Evolutionary conservation across 1,140 invertebrate genomes (phyloP).

Genomic region (Drosophila oshimai): DNA sequence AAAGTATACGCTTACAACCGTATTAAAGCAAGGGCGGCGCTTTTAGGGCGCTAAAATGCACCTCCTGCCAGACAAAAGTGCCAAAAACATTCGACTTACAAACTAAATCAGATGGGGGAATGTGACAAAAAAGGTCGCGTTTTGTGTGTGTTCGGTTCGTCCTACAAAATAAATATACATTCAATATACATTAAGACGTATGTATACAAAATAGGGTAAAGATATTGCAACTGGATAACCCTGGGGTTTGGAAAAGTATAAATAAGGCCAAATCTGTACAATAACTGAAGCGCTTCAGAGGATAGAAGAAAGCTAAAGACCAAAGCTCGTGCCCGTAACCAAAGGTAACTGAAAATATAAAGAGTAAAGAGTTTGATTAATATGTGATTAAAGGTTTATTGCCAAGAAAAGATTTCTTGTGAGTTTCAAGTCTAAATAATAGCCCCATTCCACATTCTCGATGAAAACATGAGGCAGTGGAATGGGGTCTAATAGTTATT

Average conservation of each 20-base stretch:
- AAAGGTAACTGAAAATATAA: conserved; percentile 22
- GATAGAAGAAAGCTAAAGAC: conserved; percentile 34
- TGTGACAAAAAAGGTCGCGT: conserved; percentile 34
- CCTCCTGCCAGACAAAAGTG: conserved; percentile 18
- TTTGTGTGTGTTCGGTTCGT: too few species aligned
- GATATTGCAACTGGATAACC: conserved; percentile 68
- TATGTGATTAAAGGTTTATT: too few species aligned
- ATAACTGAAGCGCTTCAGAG: conserved; percentile 47
- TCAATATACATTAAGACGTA: conserved; percentile 10
- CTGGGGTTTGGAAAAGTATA: conserved; percentile 16
- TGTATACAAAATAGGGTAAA: conserved; percentile 34
- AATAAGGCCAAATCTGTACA: conserved; percentile 69
- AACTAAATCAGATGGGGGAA: conserved; percentile 61
- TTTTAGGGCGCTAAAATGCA: conserved; percentile 29
- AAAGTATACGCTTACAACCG: conserved; percentile 55
- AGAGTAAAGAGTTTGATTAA: not conserved
- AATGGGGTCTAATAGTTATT: too few species aligned
- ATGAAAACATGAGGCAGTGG: too few species aligned
- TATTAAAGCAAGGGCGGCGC: conserved; percentile 15
- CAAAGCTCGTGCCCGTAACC: conserved; percentile 49
- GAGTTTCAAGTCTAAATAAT: too few species aligned
- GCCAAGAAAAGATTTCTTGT: too few species aligned
- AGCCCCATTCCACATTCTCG: too few species aligned
- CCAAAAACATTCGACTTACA: conserved; percentile 48
- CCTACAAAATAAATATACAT: conserved; percentile 60